phyloP scores from a whole-genome alignment of 2,888 invertebrate genomes.

The Spilarctia lutea region DNA sequence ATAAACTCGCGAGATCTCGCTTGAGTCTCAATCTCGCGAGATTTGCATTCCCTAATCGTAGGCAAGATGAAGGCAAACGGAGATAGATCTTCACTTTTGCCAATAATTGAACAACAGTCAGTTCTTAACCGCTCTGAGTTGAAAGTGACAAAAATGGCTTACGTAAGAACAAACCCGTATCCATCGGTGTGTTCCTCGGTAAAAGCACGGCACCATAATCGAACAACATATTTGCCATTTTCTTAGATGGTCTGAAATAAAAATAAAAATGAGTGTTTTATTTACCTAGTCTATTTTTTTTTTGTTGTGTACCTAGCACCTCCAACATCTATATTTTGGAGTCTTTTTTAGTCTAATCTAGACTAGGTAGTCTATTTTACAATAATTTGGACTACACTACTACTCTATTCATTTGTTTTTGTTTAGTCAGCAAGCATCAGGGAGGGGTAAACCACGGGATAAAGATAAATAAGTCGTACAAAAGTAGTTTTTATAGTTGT shows the following conservation, averaged over 20 bases:
- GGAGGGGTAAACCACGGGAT: neutral
- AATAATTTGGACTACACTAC: neutral
- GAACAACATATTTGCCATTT: slow-evolving; percentile 70
- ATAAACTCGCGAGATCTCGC: no score
- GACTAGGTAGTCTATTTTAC: neutral
- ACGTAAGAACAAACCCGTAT: slow-evolving; percentile 78
- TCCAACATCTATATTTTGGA: no score
- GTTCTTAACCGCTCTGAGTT: neutral
- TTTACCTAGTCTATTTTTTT: no score
- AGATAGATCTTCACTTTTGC: neutral
- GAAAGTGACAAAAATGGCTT: slow-evolving; percentile 42
- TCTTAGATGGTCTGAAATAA: slow-evolving; percentile 66
- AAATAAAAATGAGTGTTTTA: neutral
- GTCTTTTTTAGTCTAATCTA: no score
- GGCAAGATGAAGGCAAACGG: no score
- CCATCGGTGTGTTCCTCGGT: slow-evolving; percentile 62
- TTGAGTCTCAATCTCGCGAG: no score
- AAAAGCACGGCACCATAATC: slow-evolving; percentile 70
- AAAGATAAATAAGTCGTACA: neutral
- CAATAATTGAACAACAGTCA: neutral
- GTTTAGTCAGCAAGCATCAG: neutral
- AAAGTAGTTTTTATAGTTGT: neutral
- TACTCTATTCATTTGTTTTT: neutral
- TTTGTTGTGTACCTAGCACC: no score
- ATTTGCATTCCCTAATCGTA: no score